Evolutionary conservation across 2,888 invertebrate species (phyloP), one percentile per base, ranked within the genome.

Genomic region (Cephus nigrinus): DNA sequence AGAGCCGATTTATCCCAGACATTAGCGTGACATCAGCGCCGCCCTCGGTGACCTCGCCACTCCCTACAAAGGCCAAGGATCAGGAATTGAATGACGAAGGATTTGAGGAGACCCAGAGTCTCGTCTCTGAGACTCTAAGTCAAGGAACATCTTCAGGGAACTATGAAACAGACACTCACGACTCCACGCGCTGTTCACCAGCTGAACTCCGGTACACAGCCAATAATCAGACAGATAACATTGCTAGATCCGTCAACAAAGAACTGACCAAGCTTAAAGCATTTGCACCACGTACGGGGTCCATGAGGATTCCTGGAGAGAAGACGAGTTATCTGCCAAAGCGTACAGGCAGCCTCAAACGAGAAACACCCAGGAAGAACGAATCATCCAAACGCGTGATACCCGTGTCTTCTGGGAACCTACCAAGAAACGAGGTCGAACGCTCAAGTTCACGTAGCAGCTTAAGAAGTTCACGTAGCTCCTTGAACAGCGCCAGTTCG

Each of bases 31-130:
- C 93, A 36, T 84, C 90, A 80, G 91, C 89, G 79, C 90, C 89
- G 75, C 88, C 82, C 83, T 89, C 84, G 74, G 74, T 83, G 0
- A 12, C 83, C 32, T 89, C 85, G 77, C 55, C 55, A 2, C 90
- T 87, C 75, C 88, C 85, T 76, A 92, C 83, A 31, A 89, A 88
- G 79, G 90, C 78, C 80, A 91, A 89, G 84, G 95, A 96, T 82
- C 95, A 95, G 82, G 97, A 97, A 85, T 90, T 95, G 73, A 96
- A 97, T 87, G 97, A 97, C 88, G 97, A 97, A 93, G 97, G 97
- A 12, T 97, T 97, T 87, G 97, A 97, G 90, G 97, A 97, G 92
- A 97, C 97, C 0, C 97, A 97, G 88, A 97, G 97, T 88, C 92
- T 97, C 76, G 96, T 97, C 86, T 97, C 97, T 0, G 97, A 97